Evolutionary conservation across 2,797 vertebrate genomes (phyloP).

Genomic region (Poeciliopsis gracilis): DNA sequence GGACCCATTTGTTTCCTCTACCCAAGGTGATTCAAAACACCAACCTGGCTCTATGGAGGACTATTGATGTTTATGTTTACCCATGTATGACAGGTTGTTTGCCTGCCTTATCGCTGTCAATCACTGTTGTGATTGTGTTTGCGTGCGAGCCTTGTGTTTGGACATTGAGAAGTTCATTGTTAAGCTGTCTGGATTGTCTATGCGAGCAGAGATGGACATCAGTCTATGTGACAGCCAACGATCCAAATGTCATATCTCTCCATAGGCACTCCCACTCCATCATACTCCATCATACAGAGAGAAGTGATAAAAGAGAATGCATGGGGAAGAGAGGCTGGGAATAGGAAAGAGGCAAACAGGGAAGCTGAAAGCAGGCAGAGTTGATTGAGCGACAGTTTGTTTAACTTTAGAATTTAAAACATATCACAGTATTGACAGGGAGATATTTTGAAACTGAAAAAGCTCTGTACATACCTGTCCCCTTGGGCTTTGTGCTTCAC

Average conservation of each 20-base stretch:
- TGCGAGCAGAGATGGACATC: conserved; percentile 67
- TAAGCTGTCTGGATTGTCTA: conserved; percentile 70
- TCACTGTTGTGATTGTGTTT: conserved; percentile 36
- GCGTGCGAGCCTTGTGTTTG: conserved; percentile 37
- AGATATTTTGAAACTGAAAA: conserved; percentile 4
- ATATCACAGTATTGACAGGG: background rate
- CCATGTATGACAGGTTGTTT: conserved; percentile 26
- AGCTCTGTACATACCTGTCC: background rate
- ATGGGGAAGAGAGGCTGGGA: conserved; percentile 13
- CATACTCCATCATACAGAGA: conserved; percentile 50
- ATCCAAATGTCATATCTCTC: conserved; percentile 70
- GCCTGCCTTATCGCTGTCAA: conserved; percentile 33
- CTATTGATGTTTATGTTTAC: conserved; percentile 45
- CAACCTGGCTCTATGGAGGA: conserved; percentile 22
- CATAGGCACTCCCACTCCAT: conserved; percentile 64
- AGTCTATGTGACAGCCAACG: conserved; percentile 75
- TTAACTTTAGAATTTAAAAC: conserved; percentile 19
- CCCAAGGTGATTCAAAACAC: conserved; percentile 24
- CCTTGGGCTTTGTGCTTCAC: background rate
- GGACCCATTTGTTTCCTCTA: background rate
- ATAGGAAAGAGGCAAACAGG: background rate
- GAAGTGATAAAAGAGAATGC: conserved; percentile 20
- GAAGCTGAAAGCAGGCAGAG: conserved; percentile 16
- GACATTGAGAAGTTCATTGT: conserved; percentile 67
- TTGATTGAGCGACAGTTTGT: conserved; percentile 26